These are phyloP conservation scores for Sericinus montela DNA, from an alignment of 2,888 invertebrate species.

Conservation along the genomic window DNA sequence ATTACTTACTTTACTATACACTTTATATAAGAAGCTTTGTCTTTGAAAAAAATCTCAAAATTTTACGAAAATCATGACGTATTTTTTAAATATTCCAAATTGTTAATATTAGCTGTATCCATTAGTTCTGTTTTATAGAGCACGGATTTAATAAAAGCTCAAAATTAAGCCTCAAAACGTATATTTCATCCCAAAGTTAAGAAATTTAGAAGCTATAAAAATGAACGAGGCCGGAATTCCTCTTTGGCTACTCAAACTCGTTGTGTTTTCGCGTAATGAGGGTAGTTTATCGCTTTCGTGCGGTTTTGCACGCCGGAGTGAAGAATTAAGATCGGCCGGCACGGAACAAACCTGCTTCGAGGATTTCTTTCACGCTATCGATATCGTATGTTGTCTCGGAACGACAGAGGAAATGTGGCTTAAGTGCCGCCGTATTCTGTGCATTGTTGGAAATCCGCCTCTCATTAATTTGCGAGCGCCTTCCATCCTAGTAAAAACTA, in stretches of 20 bases:
- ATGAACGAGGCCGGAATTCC: slow-evolving; percentile 22
- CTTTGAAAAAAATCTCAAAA: too few relatives aligned
- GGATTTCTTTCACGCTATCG: slow-evolving; percentile 13
- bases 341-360: slow-evolving; percentile 18
- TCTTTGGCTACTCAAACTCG: slow-evolving; percentile 23
- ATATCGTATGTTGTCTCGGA: neutral
- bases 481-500: slow-evolving; percentile 9
- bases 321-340: slow-evolving; percentile 25
- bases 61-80: too few relatives aligned
- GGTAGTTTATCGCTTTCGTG: slow-evolving; percentile 30
- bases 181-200: slow-evolving; percentile 14
- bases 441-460: slow-evolving; percentile 10
- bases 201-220: slow-evolving; percentile 24
- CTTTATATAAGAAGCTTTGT: too few relatives aligned
- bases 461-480: slow-evolving; percentile 14
- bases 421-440: slow-evolving; percentile 16
- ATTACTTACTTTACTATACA: too few relatives aligned
- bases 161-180: neutral
- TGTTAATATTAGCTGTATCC: neutral
- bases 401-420: slow-evolving; percentile 10
- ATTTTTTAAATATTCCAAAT: too few relatives aligned
- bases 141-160: slow-evolving; percentile 6
- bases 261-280: slow-evolving; percentile 27
- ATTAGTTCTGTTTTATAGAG: neutral
- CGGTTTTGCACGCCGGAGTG: slow-evolving; percentile 24